Percentiles rank a stretch among this genome's conserved stretches.
phyloP scores from a whole-genome alignment of 2,888 invertebrate species.

The Phytoseiulus persimilis region DNA sequence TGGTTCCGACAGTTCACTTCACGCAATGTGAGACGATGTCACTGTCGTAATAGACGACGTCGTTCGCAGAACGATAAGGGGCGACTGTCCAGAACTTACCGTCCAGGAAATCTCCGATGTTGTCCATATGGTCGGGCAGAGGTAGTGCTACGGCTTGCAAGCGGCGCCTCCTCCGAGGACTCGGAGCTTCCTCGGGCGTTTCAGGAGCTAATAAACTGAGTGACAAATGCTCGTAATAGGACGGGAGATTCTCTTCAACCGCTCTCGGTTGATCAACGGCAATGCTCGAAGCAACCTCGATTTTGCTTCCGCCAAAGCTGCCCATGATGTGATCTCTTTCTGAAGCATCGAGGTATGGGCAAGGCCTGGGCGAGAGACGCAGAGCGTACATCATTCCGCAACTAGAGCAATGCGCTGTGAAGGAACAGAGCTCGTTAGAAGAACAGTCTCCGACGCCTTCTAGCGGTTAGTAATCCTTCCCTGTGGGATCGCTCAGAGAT shows the following conservation, averaged over 20 bases:
- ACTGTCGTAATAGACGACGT: too few relatives aligned
- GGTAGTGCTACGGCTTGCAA: background rate
- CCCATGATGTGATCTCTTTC: background rate
- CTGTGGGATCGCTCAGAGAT: too few relatives aligned
- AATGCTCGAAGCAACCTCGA: background rate
- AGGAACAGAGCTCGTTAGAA: background rate
- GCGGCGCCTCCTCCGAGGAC: background rate
- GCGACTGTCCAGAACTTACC: too few relatives aligned
- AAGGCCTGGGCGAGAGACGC: background rate
- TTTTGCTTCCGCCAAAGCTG: background rate
- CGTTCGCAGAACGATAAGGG: too few relatives aligned
- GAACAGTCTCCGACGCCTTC: too few relatives aligned
- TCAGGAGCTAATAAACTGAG: conserved; percentile 20
- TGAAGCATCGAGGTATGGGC: background rate
- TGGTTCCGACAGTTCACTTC: too few relatives aligned
- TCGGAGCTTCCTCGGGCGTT: conserved; percentile 9
- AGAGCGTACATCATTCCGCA: background rate
- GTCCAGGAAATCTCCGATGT: conserved; percentile 8
- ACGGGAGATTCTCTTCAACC: conserved; percentile 20
- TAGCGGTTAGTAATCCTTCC: too few relatives aligned
- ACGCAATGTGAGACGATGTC: too few relatives aligned
- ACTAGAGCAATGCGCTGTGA: background rate
- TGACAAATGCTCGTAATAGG: conserved; percentile 30
- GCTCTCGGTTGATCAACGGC: background rate
- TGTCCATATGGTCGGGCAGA: background rate